phyloP scores from a whole-genome alignment of 2,113 vertebrate species.

The Phrynosoma blainvillii region DNA sequence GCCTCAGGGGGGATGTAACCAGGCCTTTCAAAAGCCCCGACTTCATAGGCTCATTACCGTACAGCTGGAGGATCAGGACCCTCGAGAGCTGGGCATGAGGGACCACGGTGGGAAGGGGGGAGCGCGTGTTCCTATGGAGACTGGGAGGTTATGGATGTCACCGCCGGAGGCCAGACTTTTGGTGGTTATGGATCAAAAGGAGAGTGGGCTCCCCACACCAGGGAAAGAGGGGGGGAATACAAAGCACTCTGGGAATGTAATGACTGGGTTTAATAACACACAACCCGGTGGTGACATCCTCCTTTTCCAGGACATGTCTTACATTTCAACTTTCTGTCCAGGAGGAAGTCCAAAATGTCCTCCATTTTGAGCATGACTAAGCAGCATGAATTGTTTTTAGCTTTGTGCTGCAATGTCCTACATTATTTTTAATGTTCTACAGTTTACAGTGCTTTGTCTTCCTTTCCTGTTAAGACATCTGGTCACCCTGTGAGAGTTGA shows the following conservation, averaged over 20 bases:
- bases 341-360: no score
- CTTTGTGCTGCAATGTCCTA: not conserved
- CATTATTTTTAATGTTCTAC: no score
- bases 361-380: no score
- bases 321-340: no score
- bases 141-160: slow-evolving; percentile 58
- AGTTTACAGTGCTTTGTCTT: no score
- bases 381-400: not conserved
- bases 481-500: no score
- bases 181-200: slow-evolving; percentile 63
- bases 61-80: slow-evolving; percentile 58
- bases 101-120: not conserved
- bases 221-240: slow-evolving; percentile 36
- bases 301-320: no score
- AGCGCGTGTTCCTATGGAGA: slow-evolving; percentile 71
- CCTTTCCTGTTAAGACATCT: no score
- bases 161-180: slow-evolving; percentile 69
- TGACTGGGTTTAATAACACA: slow-evolving; percentile 57
- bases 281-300: not conserved
- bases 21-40: slow-evolving; percentile 13
- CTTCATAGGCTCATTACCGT: slow-evolving; percentile 60
- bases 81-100: slow-evolving; percentile 45
- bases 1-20: not conserved
- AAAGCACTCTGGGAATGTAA: slow-evolving; percentile 32
- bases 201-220: slow-evolving; percentile 37